Base-by-base conservation (phyloP, 1,140 invertebrate species). In the Drosophila prosaltans region DNA sequence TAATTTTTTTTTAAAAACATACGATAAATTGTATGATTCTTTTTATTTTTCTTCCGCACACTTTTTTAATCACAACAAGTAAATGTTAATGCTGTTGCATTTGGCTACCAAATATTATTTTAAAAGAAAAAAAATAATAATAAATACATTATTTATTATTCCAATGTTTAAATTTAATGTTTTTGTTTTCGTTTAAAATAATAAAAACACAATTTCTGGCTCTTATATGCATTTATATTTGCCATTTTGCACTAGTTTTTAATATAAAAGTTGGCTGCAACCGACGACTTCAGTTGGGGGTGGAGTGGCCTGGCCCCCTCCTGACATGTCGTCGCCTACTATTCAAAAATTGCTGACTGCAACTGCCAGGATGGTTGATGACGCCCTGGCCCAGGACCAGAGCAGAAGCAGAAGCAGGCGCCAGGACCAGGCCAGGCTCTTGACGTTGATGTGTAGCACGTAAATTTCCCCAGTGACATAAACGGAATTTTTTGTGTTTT, bases 381-480 rank as follows among this genome's bases (percentile, higher is more conserved):
- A 51, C 45, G 45, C 21, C n/a, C 43, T 16, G 11, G 45, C 16
- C 21, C 45, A 51, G 45, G 24, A 24, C 24, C 21, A 51, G 16
- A 16, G 16, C 16, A 16, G 16, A 16, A 16, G 16, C 16, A 16
- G 16, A 0, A 16, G 16, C 16, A 16, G 45, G 45, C 8, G 8
- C 45, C 45, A 48, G 45, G 21, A 48, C 45, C 45, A 26, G 45
- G 45, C 45, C 45, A 51, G 28, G 60, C 60, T 68, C 59, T 60
- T 77, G 71, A 77, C 74, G 74, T 74, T 77, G 71, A 74, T 77
- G 74, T 45, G 71, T 62, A 74, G 71, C 61, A 65, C 75, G 75
- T 78, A 78, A 78, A 78, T 78, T 78, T 78, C 75, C 75, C 75
- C 63, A 78, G 75, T 78, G 75, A 78, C 75, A 75, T 75, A 74